Conservation (phyloP, 2,113 vertebrate species). For the Nicator chloris region DNA sequence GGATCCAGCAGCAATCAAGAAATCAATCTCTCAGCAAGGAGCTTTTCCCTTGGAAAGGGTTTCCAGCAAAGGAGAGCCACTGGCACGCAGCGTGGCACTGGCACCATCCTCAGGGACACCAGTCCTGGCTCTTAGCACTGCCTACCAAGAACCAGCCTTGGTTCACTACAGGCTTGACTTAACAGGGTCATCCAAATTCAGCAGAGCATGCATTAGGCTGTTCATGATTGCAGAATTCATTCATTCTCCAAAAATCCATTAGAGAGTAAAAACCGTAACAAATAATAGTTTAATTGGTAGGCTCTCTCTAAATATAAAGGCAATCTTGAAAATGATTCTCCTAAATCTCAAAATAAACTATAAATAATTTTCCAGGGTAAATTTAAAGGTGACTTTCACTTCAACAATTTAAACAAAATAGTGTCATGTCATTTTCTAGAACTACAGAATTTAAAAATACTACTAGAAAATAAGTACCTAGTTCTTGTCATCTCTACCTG, state of each 20-base stretch:
- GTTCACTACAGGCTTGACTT: neutral
- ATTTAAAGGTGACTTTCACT: neutral
- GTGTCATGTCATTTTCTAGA: neutral
- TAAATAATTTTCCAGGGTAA: neutral
- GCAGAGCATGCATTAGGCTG: neutral
- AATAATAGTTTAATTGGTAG: neutral
- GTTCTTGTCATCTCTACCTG: neutral
- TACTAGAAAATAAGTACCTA: neutral
- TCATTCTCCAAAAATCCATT: neutral
- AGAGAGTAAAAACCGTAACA: neutral
- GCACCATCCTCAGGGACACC: neutral
- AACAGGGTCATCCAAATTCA: neutral
- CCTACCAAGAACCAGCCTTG: neutral
- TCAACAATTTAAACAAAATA: neutral
- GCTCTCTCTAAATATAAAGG: neutral
- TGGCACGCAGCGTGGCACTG: rapidly evolving
- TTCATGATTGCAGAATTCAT: neutral
- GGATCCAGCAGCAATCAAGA: neutral
- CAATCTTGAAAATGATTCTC: neutral
- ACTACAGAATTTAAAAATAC: neutral
- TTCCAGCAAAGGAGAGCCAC: rapidly evolving
- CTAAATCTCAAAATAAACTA: neutral
- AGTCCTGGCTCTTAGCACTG: neutral
- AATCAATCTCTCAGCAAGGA: neutral
- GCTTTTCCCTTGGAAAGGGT: neutral